Evolutionary conservation across 1,140 invertebrate species (phyloP), one percentile per base, ranked within the genome.

Genomic region (Pantala flavescens): DNA sequence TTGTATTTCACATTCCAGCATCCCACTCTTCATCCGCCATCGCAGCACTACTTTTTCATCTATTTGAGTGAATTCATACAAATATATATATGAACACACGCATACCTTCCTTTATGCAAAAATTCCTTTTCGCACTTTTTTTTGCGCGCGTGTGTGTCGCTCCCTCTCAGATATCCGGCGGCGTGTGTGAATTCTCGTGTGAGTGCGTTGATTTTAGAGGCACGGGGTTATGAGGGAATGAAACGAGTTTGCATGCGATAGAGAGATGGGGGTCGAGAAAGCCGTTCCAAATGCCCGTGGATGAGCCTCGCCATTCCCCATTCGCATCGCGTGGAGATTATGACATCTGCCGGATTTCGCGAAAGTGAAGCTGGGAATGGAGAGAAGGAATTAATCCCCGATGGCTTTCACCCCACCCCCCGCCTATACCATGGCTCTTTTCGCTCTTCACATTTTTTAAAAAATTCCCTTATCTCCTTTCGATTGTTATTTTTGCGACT

Each of bases 171-270:
- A 72, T 55, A 75, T 75, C 76, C 77, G 75, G 78, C 77, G 74
- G 78, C 78, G 78, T 79, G 77, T 78, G 78, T 78, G 76, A 77
- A 78, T 79, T 76, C 73, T 73, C 76, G 72, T 77, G 76, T 77
- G 77, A 77, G 76, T 73, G 76, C 28, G 75, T 77, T 77, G 72
- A 75, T 78, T 77, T 36, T 36, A 36, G 28, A 36, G 28, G 3
- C 2, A 36, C 28, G 28, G 28, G 28, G 28, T 36, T 36, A 36
- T 36, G 28, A 36, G 28, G 28, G 28, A 36, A 36, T 36, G 28
- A 36, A 36, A 36, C 28, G 28, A 36, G 28, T 36, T 36, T 36
- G 28, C 28, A 36, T 36, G 28, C 28, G 78, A 78, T 74, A 76
- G 72, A 71, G 74, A 74, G 24, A 19, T 71, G 71, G 28, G 70